Evolutionary conservation across 2,888 invertebrate genomes (phyloP), one percentile per base, ranked within the genome.

Genomic region (Rapana venosa): DNA sequence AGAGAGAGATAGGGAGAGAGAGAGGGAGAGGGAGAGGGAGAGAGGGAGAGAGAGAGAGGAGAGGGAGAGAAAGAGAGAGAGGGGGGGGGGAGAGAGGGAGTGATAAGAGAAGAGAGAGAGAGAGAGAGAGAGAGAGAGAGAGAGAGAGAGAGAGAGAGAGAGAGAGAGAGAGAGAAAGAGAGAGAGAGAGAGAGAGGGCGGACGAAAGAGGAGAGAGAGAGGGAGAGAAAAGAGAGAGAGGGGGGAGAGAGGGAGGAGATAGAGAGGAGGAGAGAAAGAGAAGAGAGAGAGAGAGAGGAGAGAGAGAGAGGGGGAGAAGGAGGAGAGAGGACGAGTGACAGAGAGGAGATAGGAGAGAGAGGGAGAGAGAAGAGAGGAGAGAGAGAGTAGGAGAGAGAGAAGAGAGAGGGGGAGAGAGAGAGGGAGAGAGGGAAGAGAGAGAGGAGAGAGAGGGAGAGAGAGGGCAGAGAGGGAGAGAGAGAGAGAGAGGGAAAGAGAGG

Each of bases 101-200:
- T 22, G 74, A n/a, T n/a, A n/a, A 74, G 74, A 74, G 74, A 74
- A 26, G 26, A n/a, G n/a, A 74, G 74, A 74, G 74, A 74, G 74
- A 74, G 74, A 74, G 74, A 74, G 74, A 74, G 74, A 26, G 74
- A 74, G 74, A 74, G 74, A 74, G 74, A 74, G 74, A 74, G 74
- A 74, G 74, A 74, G 74, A 74, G 74, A 74, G 74, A 74, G 74
- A 74, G 74, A 74, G 74, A 74, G 74, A 74, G 74, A 74, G 74
- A 74, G 74, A 74, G 74, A 26, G 74, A 74, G 74, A 74, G 74
- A 15, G 17, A 61, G 61, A 61, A 17, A 61, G 74, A 26, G 74
- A 74, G 74, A 74, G 74, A 74, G 74, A 74, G 74, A 74, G 74
- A 17, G 61, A 17, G 17, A 17, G n/a, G n/a, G n/a, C n/a, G n/a